Conservation (phyloP, 2,888 invertebrate genomes). For the Rhopalosiphum nymphaeae region DNA sequence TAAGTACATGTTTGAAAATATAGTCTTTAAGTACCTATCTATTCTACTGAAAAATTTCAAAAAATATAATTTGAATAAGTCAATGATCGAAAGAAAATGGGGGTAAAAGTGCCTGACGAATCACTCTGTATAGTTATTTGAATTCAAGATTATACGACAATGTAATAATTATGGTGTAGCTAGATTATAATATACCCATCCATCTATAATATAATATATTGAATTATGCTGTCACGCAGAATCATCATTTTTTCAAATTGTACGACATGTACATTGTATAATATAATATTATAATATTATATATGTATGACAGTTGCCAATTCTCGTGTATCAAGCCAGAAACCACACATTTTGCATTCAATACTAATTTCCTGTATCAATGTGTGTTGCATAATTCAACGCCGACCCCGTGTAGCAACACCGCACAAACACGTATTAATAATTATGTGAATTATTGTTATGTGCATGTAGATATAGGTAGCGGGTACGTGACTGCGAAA, state of each 20-base stretch:
- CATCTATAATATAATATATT: too few relatives aligned
- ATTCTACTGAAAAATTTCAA: too few relatives aligned
- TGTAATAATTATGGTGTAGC: background rate
- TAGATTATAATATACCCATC: background rate
- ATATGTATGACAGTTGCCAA: background rate
- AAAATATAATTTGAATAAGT: background rate
- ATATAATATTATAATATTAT: background rate
- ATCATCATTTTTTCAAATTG: background rate
- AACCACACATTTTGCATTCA: slow-evolving; percentile 25
- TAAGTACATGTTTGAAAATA: too few relatives aligned
- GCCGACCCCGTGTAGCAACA: background rate
- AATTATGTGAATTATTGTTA: slow-evolving; percentile 20
- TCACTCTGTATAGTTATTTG: background rate
- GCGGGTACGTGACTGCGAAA: slow-evolving; percentile 14
- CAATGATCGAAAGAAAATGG: background rate
- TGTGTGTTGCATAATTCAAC: slow-evolving; percentile 46
- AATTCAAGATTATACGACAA: background rate
- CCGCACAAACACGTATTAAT: slow-evolving; percentile 17
- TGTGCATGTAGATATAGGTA: background rate
- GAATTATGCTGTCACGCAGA: background rate
- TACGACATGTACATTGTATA: background rate
- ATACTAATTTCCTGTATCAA: slow-evolving; percentile 29
- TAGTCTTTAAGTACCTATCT: too few relatives aligned
- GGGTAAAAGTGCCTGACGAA: background rate
- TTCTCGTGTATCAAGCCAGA: background rate